These are phyloP conservation scores for Pocillopora verrucosa DNA, from an alignment of 64 coral and sea anemone species.

Conservation along the genomic window DNA sequence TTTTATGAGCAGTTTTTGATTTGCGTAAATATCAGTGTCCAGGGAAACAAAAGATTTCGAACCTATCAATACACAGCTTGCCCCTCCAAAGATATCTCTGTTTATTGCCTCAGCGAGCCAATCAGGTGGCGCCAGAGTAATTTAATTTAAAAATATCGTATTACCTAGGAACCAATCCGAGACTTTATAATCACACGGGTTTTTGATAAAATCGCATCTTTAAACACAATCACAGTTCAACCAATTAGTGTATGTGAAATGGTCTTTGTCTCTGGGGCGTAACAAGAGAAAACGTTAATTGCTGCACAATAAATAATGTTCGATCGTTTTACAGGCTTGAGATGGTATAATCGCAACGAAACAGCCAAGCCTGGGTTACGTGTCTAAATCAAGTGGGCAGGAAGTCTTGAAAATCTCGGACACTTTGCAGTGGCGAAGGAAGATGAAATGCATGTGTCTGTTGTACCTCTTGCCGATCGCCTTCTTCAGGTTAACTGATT, in stretches of 20 bases:
- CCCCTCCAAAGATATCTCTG: constrained; percentile 46
- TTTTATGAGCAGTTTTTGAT: neutral
- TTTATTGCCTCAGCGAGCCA: constrained; percentile 56
- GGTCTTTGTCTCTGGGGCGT: constrained; percentile 85
- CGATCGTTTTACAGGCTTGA: constrained; percentile 56
- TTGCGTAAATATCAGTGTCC: constrained; percentile 13
- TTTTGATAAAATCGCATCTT: constrained; percentile 91
- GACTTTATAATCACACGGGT: constrained; percentile 60
- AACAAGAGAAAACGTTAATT: constrained; percentile 80
- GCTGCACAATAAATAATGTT: constrained; percentile 76
- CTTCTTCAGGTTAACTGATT: constrained; percentile 12
- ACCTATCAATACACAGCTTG: constrained; percentile 3
- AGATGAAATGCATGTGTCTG: constrained; percentile 32
- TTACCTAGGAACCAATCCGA: constrained; percentile 80
- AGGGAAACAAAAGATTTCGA: constrained; percentile 35
- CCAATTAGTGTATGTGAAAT: constrained; percentile 92
- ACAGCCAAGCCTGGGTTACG: constrained; percentile 16
- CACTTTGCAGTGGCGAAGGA: constrained; percentile 11
- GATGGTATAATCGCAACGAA: constrained; percentile 48
- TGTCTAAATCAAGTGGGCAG: constrained; percentile 37
- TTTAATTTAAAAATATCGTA: constrained; percentile 75
- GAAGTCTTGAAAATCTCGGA: constrained; percentile 7
- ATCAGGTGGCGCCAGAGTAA: constrained; percentile 45
- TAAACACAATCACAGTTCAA: constrained; percentile 78
- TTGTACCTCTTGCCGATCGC: constrained; percentile 44